Evolutionary conservation across 2,797 vertebrate species (phyloP).

Genomic region (Leptoclinus maculatus): DNA sequence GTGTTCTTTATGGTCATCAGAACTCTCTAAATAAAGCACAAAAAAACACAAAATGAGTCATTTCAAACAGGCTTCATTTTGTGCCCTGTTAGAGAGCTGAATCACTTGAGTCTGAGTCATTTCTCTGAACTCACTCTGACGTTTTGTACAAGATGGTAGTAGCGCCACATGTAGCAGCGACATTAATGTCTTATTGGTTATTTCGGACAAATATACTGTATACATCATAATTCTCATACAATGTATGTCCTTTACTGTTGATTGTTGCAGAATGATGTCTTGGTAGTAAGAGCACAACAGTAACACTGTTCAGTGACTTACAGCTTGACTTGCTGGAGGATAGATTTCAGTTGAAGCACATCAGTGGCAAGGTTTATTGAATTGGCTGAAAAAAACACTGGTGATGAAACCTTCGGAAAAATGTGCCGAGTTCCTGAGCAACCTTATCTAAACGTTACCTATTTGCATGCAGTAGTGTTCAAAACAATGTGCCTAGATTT

Average conservation of each 20-base stretch:
- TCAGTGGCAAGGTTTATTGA: background rate
- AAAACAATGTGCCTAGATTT: background rate
- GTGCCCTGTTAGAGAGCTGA: background rate
- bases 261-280: background rate
- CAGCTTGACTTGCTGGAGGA: background rate
- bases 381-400: background rate
- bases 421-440: background rate
- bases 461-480: background rate
- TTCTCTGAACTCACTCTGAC: constrained; percentile 62
- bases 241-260: background rate
- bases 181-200: background rate
- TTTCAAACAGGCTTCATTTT: background rate
- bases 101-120: background rate
- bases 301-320: background rate
- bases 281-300: background rate
- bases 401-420: background rate
- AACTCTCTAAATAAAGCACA: constrained; percentile 80
- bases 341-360: background rate
- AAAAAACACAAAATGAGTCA: constrained; percentile 12
- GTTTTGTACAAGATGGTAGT: constrained; percentile 1
- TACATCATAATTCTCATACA: background rate
- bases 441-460: background rate
- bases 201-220: background rate
- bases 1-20: constrained; percentile 77
- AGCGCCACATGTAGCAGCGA: background rate